A percentile compares a stretch with the other conserved stretches of the same genome.
Conservation (phyloP, 1,140 invertebrate genomes). For the Rhyacophila brunnea region DNA sequence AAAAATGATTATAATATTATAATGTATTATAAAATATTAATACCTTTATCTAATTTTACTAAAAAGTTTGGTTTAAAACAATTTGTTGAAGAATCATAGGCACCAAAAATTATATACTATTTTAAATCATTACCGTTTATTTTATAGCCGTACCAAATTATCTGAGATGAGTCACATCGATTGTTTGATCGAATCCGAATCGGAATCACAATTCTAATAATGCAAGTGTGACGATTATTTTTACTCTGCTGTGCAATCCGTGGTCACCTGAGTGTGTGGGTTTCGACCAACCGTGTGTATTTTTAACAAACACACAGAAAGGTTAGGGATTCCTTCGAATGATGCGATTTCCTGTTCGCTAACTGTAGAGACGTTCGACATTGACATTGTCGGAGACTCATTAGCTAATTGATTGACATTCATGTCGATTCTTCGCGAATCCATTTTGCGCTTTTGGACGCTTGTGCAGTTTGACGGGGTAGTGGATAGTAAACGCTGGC, state of each 20-base stretch:
- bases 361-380: not conserved
- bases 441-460: too few relatives aligned
- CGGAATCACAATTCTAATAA: not conserved
- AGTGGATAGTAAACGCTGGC: too few relatives aligned
- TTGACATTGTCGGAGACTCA: conserved; percentile 13
- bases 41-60: too few relatives aligned
- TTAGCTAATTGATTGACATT: conserved; percentile 21
- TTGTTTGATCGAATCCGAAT: not conserved
- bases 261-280: not conserved
- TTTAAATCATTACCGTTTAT: not conserved
- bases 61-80: too few relatives aligned
- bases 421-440: not conserved
- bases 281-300: not conserved
- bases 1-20: too few relatives aligned
- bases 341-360: conserved; percentile 21
- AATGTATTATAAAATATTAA: too few relatives aligned
- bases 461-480: too few relatives aligned
- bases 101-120: too few relatives aligned
- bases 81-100: too few relatives aligned
- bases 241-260: not conserved
- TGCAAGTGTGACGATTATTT: not conserved
- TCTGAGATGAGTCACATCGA: not conserved
- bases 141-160: conserved; percentile 4
- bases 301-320: conserved; percentile 2
- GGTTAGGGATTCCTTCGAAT: conserved; percentile 8